phyloP scores from a whole-genome alignment of 1,140 invertebrate species.

The Megalopta genalis region DNA sequence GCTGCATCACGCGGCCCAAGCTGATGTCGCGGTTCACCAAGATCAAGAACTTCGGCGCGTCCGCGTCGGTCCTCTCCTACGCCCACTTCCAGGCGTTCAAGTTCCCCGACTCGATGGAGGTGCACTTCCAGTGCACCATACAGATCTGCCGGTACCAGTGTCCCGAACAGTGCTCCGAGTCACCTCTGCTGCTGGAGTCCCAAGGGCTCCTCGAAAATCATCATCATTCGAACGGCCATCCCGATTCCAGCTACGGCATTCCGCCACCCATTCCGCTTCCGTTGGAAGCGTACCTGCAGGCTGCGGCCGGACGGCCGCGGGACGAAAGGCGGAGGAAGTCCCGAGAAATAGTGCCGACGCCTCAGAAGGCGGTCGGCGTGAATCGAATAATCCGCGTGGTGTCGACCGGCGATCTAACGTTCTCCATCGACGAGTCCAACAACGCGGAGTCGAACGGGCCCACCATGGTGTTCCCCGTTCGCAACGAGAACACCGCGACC shows the following conservation, averaged over 20 bases:
- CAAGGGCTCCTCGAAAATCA: slow-evolving; percentile 79
- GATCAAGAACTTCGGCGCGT: slow-evolving; percentile 96
- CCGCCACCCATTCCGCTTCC: slow-evolving; percentile 82
- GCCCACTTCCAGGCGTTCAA: slow-evolving; percentile 97
- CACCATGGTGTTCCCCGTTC: slow-evolving; percentile 85
- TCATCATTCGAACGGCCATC: slow-evolving; percentile 68
- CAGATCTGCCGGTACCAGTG: slow-evolving; percentile 96
- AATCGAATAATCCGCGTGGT: slow-evolving; percentile 92
- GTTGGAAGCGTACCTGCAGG: slow-evolving; percentile 84
- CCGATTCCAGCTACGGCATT: slow-evolving; percentile 85
- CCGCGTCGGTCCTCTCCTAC: slow-evolving; percentile 94
- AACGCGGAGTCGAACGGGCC: slow-evolving; percentile 79
- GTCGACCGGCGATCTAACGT: slow-evolving; percentile 91
- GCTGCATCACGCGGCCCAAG: slow-evolving; percentile 94
- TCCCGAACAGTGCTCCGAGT: slow-evolving; percentile 92
- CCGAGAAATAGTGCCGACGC: slow-evolving; percentile 81
- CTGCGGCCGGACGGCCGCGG: slow-evolving; percentile 83
- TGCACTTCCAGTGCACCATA: slow-evolving; percentile 97
- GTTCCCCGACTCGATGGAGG: slow-evolving; percentile 97
- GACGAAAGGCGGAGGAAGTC: slow-evolving; percentile 88
- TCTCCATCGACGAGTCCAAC: slow-evolving; percentile 85
- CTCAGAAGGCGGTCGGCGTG: slow-evolving; percentile 89
- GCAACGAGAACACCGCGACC: slow-evolving; percentile 41
- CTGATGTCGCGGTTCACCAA: slow-evolving; percentile 96
- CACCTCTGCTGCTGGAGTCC: slow-evolving; percentile 74